A percentile compares a stretch with the other conserved stretches of the same genome.
Evolutionary conservation across 2,113 vertebrate genomes (phyloP).

Genomic region (Bubalus kerabau): DNA sequence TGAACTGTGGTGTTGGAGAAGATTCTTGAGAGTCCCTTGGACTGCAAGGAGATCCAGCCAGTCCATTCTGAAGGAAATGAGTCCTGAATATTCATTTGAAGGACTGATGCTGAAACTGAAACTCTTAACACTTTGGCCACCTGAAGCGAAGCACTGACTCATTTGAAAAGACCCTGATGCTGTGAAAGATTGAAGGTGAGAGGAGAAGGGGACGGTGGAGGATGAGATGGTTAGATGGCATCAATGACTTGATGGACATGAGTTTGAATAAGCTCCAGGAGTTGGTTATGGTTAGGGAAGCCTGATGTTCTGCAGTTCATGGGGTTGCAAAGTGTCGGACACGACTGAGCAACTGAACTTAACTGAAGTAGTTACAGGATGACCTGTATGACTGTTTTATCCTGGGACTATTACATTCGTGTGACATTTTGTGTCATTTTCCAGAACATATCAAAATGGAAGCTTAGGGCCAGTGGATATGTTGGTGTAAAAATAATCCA

Average conservation of each 20-base stretch:
- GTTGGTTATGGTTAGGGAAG: not conserved
- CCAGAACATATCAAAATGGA: not conserved
- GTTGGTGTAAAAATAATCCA: not conserved
- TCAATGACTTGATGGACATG: not conserved
- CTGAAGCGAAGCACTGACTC: not conserved
- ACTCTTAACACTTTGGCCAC: not conserved
- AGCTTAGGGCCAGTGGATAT: not conserved
- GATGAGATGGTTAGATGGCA: not conserved
- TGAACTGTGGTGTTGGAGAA: not conserved
- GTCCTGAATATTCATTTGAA: not conserved
- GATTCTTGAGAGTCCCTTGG: not conserved
- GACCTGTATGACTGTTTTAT: not conserved
- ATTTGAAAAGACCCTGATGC: not conserved
- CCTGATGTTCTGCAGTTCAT: not conserved
- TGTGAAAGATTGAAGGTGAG: not conserved
- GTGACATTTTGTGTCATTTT: not conserved
- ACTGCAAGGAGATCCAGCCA: not conserved
- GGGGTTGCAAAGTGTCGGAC: not conserved
- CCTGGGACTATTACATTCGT: no score
- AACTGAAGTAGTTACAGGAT: not conserved
- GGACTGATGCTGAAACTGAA: not conserved
- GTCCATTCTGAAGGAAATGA: not conserved
- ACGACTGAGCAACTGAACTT: not conserved
- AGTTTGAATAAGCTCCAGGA: not conserved
- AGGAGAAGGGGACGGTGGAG: fast-evolving